Evolutionary conservation across 2,113 vertebrate species (phyloP), one percentile per base, ranked within the genome.

Genomic region (Nyctibius bracteatus): DNA sequence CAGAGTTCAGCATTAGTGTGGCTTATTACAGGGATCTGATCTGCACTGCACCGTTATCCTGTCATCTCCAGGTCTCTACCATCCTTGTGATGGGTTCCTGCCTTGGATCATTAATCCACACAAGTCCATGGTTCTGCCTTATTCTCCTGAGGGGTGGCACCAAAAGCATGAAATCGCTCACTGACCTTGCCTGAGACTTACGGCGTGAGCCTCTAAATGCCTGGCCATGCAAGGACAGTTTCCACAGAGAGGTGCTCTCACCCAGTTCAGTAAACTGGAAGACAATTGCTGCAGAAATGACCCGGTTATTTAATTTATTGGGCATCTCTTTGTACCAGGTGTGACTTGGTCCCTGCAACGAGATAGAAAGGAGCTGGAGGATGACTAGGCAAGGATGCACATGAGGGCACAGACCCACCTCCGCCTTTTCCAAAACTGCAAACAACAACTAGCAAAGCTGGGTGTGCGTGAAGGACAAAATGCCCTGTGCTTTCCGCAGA

Each of bases 221-320:
- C 44, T 93, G 79, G 66, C 49, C n/a, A n/a, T 41, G 79, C 85
- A 82, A 95, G 54, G 66, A 51, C 66, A 58, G 49, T 93, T 94
- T 97, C 79, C 74, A 88, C 71, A 61, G 66, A 67, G 49, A 90
- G 79, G 5, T 93, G n/a, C 62, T 80, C 62, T 95, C 71, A 37
- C 78, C 37, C 79, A 94, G 66, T 86, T 95, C 90, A 94, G 39
- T 92, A 95, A 88, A 90, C 82, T 90, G 79, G 58, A 95, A 93
- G 88, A n/a, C 49, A 30, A 5, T 59, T 2, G 2, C 74, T 65
- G 79, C 79, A 80, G 82, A 94, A 93, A 68, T 66, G 17, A 70
- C 19, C 2, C 2, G 13, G 24, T 92, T 81, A 78, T 86, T 97
- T 84, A 81, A 91, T 96, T 89, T 81, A 55, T 63, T 75, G 61